phyloP scores from a whole-genome alignment of 2,888 invertebrate species.

The Amphipoea lucens region DNA sequence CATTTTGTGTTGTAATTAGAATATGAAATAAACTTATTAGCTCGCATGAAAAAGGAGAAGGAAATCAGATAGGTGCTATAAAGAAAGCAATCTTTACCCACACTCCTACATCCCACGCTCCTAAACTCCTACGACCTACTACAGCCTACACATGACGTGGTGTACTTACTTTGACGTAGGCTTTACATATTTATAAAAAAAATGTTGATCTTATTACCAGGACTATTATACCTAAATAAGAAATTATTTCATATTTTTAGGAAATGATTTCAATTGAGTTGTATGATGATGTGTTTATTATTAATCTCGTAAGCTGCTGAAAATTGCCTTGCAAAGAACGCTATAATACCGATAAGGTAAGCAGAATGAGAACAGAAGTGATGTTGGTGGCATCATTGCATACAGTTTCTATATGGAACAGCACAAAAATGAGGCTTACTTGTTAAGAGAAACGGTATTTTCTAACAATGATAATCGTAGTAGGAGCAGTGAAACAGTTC shows the following conservation, averaged over 20 bases:
- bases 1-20: too few relatives aligned
- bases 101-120: too few relatives aligned
- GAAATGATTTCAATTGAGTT: too few relatives aligned
- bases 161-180: too few relatives aligned
- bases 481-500: conserved; percentile 34
- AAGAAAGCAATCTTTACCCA: neutral
- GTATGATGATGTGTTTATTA: too few relatives aligned
- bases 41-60: neutral
- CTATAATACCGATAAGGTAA: neutral
- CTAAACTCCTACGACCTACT: too few relatives aligned
- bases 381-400: neutral
- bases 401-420: neutral
- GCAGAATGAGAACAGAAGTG: neutral
- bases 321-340: neutral
- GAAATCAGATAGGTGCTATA: neutral
- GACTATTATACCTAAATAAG: too few relatives aligned
- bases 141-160: too few relatives aligned
- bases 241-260: too few relatives aligned
- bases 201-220: too few relatives aligned
- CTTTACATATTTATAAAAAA: too few relatives aligned
- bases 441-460: neutral
- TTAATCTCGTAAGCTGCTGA: neutral
- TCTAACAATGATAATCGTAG: conserved; percentile 18
- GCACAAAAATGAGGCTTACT: neutral
- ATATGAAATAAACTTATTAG: neutral